Base-by-base conservation (phyloP, 2,888 invertebrate species). In the Cheilosia grossa region DNA sequence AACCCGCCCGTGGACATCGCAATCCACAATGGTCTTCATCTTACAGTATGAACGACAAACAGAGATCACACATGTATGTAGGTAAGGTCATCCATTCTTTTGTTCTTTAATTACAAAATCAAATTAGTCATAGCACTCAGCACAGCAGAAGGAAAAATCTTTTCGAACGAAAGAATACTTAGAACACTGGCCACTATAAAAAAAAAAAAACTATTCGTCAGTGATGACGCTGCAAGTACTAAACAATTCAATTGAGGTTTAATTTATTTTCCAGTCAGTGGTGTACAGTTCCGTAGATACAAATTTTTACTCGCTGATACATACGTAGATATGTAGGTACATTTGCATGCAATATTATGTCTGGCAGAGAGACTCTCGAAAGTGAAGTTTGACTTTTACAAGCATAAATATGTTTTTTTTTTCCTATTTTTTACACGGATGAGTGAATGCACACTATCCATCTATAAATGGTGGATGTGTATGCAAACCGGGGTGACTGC, bases 161-260 rank as follows among this genome's bases (percentile, higher is more conserved):
- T 33, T 40, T 53, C 10, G 24, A 33, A 51, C n/a, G 21, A 30
- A 37, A 47, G 24, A 49, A n/a, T 15, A 33, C 9, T 59, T n/a
- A 37, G 27, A 37, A 24, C 49, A 49, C 4, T 56, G 33, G 21
- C 47, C 33, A 17, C 33, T 64, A 58, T 15, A 5, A 27, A 53
- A 19, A 51, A 59, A 10, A 5, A 27, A 53, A 19, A 51, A 6
- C 53, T 24, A 49, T 72, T 40, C 37, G 56, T 54, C 40, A 53
- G 37, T 21, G 53, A 33, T 63, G 69, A 69, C 54, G 58, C 10
- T 66, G 66, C 42, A 19, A 59, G 49, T 66, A 61, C 61, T 56
- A 64, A 77, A 78, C 72, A 66, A 77, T 70, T 75, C 75, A 75
- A 75, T 82, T 66, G 77, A 66, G 53, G 64, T 72, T 49, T 33